These are phyloP conservation scores for Dastarcus helophoroides DNA, from an alignment of 2,888 invertebrate species.

Conservation along the genomic window DNA sequence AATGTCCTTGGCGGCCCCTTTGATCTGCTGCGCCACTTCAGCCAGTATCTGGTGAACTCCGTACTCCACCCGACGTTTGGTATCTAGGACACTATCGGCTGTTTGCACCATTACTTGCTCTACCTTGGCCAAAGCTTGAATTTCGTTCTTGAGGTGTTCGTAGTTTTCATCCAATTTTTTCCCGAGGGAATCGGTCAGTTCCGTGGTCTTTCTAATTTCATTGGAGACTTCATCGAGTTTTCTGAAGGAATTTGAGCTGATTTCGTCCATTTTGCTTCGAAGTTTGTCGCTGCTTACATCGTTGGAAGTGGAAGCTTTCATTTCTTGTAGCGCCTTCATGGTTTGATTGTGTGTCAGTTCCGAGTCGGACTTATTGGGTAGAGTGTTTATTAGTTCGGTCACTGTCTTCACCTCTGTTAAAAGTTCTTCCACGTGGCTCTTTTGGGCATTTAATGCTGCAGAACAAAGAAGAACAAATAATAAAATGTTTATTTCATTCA, in stretches of 20 bases:
- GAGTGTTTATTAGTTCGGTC: constrained; percentile 21
- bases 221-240: constrained; percentile 23
- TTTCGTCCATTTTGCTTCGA: constrained; percentile 16
- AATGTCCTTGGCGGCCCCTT: constrained; percentile 50
- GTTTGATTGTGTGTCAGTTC: constrained; percentile 4
- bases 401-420: constrained; percentile 25
- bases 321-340: not conserved
- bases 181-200: constrained; percentile 47
- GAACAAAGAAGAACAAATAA: constrained; percentile 6
- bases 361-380: constrained; percentile 44
- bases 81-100: constrained; percentile 73
- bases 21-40: constrained; percentile 61
- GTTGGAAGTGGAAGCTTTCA: not conserved
- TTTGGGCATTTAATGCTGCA: constrained; percentile 28
- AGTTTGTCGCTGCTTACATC: constrained; percentile 4
- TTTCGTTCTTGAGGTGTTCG: constrained; percentile 45
- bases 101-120: constrained; percentile 72
- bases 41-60: constrained; percentile 70
- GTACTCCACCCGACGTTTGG: constrained; percentile 73
- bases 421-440: constrained; percentile 26
- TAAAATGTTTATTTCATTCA: not conserved
- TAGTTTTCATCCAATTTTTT: constrained; percentile 43
- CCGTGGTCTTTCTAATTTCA: constrained; percentile 24
- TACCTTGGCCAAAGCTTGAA: constrained; percentile 54
- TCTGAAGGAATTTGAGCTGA: constrained; percentile 7